Conservation (phyloP, 2,888 invertebrate species). For the Acanthopleura granulata region DNA sequence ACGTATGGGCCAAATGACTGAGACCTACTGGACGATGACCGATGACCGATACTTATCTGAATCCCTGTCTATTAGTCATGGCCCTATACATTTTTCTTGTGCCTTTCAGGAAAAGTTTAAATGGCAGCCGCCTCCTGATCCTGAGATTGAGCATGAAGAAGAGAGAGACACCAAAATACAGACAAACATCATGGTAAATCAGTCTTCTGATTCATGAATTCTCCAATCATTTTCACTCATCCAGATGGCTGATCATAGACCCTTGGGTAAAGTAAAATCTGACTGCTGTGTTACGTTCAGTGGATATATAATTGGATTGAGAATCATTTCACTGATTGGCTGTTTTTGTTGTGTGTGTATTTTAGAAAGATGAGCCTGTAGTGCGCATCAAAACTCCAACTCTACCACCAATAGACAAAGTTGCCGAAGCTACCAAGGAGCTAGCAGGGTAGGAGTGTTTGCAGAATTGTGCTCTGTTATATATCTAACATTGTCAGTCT, state of each 20-base stretch:
- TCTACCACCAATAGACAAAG: conserved; percentile 47
- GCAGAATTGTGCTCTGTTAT: not conserved
- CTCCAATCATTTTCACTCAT: not conserved
- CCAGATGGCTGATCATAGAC: not conserved
- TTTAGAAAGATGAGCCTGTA: conserved; percentile 25
- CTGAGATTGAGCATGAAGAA: conserved; percentile 48
- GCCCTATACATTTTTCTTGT: not conserved
- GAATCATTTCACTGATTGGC: too few relatives aligned
- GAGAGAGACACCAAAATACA: conserved; percentile 23
- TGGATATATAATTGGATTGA: too few relatives aligned
- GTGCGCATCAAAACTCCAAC: conserved; percentile 48
- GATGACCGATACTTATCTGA: too few relatives aligned
- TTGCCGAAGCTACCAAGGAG: conserved; percentile 49
- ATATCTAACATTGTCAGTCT: not conserved
- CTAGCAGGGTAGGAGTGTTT: conserved; percentile 43
- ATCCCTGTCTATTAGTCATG: too few relatives aligned
- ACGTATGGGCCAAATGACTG: too few relatives aligned
- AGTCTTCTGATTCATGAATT: not conserved
- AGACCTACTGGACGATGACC: too few relatives aligned
- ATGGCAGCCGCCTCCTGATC: conserved; percentile 61
- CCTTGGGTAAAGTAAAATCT: too few relatives aligned
- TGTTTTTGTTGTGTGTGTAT: not conserved
- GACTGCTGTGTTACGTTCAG: too few relatives aligned
- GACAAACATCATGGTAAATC: not conserved
- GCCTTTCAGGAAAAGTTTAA: conserved; percentile 47